phyloP scores from a whole-genome alignment of 23 tunicate genomes.

The Styela plicata region DNA sequence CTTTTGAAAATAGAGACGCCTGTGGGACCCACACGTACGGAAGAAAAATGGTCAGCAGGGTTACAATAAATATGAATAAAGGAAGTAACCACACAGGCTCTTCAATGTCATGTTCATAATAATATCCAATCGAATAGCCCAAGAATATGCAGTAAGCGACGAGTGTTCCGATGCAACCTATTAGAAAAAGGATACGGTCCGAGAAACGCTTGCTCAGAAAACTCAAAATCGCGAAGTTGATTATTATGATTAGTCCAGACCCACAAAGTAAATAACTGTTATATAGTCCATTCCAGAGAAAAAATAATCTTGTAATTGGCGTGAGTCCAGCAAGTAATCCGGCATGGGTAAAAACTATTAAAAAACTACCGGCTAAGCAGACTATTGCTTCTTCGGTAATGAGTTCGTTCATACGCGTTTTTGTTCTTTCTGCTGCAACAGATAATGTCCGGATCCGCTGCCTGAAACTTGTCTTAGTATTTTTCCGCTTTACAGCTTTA shows the following conservation, averaged over 20 bases:
- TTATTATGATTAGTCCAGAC: conserved; percentile 46
- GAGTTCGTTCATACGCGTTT: conserved; percentile 33
- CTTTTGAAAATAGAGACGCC: conserved; percentile 30
- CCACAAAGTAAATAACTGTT: conserved; percentile 68
- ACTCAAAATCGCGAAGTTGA: not conserved
- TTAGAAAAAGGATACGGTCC: not conserved
- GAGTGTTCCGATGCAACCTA: conserved; percentile 15
- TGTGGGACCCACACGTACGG: conserved; percentile 26
- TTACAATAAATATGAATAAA: not conserved
- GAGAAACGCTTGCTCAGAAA: not conserved
- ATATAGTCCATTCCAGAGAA: conserved; percentile 50
- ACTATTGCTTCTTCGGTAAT: conserved; percentile 78
- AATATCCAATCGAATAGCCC: not conserved
- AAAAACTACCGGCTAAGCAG: conserved; percentile 53
- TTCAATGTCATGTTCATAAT: not conserved
- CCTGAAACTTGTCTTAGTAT: not conserved
- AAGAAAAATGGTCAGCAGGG: not conserved
- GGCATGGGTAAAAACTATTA: conserved; percentile 71
- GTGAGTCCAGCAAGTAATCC: conserved; percentile 67
- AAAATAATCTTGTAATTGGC: conserved; percentile 54
- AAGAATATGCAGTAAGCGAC: not conserved
- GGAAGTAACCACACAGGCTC: conserved; percentile 17
- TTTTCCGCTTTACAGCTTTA: too few relatives aligned
- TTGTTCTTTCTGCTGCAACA: not conserved
- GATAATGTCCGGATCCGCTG: not conserved